phyloP scores from a whole-genome alignment of 2,888 invertebrate genomes.

The Hartigia nigra region DNA sequence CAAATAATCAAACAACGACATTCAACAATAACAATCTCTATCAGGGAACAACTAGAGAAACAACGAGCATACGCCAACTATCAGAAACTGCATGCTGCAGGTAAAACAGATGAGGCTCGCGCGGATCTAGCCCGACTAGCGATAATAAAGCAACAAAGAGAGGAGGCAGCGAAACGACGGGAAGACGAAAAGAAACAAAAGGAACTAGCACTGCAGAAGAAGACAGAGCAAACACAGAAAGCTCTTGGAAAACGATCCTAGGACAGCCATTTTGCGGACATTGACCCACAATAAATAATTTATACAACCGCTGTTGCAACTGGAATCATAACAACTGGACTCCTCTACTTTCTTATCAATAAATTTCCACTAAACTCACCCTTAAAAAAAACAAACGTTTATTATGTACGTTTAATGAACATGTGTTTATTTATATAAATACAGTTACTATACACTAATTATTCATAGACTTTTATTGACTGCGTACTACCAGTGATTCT shows the following conservation, averaged over 20 bases:
- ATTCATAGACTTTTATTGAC: background rate
- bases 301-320: constrained; percentile 16
- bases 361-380: constrained; percentile 36
- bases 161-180: constrained; percentile 92
- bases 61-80: constrained; percentile 91
- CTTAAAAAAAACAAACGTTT: constrained; percentile 17
- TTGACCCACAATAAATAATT: constrained; percentile 19
- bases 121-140: constrained; percentile 95
- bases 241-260: constrained; percentile 71
- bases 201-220: constrained; percentile 72
- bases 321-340: constrained; percentile 30
- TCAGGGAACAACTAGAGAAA: constrained; percentile 90
- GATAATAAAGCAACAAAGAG: constrained; percentile 92
- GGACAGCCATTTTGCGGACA: constrained; percentile 14
- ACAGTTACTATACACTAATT: constrained; percentile 26
- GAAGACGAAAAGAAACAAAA: constrained; percentile 84
- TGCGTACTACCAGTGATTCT: background rate
- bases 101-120: constrained; percentile 95
- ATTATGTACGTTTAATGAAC: constrained; percentile 27
- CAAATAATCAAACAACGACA: background rate
- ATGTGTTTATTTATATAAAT: constrained; percentile 46
- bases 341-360: constrained; percentile 46
- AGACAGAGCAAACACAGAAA: constrained; percentile 72
- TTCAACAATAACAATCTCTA: background rate
- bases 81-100: constrained; percentile 92